phyloP scores from a whole-genome alignment of 1,140 invertebrate species.

The Eulimnadia texana region DNA sequence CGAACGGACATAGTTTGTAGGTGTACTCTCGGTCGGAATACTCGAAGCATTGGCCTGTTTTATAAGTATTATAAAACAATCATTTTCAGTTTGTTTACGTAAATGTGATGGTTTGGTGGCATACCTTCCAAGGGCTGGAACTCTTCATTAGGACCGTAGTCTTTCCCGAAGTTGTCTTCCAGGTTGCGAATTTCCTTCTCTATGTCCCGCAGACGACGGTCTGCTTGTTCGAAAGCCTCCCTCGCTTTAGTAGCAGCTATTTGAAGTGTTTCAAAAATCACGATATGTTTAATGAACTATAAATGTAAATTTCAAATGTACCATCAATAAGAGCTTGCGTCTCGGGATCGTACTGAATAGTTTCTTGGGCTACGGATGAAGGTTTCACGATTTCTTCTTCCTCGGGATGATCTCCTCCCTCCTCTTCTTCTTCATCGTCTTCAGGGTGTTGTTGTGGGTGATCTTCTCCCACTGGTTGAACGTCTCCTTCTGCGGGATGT shows the following conservation, averaged over 20 bases:
- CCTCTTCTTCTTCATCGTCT: slow-evolving; percentile 22
- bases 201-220: slow-evolving; percentile 57
- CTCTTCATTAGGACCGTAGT: slow-evolving; percentile 81
- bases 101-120: too few relatives aligned
- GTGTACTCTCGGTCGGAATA: slow-evolving; percentile 85
- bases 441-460: slow-evolving; percentile 9
- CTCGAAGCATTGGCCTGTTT: slow-evolving; percentile 65
- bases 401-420: slow-evolving; percentile 24
- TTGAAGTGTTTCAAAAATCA: slow-evolving; percentile 16
- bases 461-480: slow-evolving; percentile 18
- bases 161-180: slow-evolving; percentile 58
- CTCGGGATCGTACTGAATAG: slow-evolving; percentile 69
- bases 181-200: slow-evolving; percentile 64
- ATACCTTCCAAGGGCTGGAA: slow-evolving; percentile 70
- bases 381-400: slow-evolving; percentile 20
- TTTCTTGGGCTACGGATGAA: slow-evolving; percentile 26
- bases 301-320: slow-evolving; percentile 19
- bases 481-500: background rate
- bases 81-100: too few relatives aligned
- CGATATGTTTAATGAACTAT: background rate
- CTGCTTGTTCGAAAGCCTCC: slow-evolving; percentile 57
- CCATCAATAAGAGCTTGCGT: slow-evolving; percentile 66
- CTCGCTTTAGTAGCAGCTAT: slow-evolving; percentile 62
- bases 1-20: slow-evolving; percentile 89
- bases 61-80: background rate